Evolutionary conservation across 2,888 invertebrate species (phyloP), one percentile per base, ranked within the genome.

Genomic region (Ectemnius continuus): DNA sequence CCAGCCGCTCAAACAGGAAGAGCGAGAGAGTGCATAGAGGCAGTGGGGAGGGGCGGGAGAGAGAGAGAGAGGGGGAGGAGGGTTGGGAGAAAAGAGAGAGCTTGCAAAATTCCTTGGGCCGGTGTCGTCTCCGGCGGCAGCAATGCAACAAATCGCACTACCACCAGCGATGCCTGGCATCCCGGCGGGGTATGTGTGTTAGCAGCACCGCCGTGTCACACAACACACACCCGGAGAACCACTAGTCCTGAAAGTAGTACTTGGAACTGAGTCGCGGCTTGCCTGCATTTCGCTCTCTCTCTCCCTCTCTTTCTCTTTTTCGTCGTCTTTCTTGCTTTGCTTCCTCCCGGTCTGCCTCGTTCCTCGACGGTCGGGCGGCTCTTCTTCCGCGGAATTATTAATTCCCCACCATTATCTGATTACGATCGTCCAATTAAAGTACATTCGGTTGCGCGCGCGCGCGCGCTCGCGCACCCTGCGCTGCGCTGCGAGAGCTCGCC

Each of bases 341-440:
- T 61, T 57, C 48, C 2, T 56, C n/a, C 57, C 48, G 28, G 52
- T 14, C 52, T 16, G 4, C 16, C n/a, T 14, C 52, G 52, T 52
- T 6, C 14, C n/a, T 52, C 36, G 52, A 5, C 52, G 14, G 52
- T 16, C n/a, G 52, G 57, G 26, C 52, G 36, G 45, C 23, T 28
- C 65, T 66, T 78, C 74, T 71, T 67, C 71, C 67, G 20, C 6
- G 63, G 69, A 76, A 76, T 72, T 76, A 78, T 78, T 78, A 81
- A 78, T 68, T 81, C 67, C 6, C 64, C 47, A 57, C 28, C 58
- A 75, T 81, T 79, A 79, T 71, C 70, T 72, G 68, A 79, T 77
- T 81, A 79, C 67, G 74, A 70, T 75, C 76, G 71, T 81, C 73
- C 77, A 81, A 81, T 81, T 81, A 81, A 81, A 81, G 66, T 73